Evolutionary conservation across 2,888 invertebrate genomes (phyloP), one percentile per base, ranked within the genome.

Genomic region (Gymnoscelis rufifasciata): DNA sequence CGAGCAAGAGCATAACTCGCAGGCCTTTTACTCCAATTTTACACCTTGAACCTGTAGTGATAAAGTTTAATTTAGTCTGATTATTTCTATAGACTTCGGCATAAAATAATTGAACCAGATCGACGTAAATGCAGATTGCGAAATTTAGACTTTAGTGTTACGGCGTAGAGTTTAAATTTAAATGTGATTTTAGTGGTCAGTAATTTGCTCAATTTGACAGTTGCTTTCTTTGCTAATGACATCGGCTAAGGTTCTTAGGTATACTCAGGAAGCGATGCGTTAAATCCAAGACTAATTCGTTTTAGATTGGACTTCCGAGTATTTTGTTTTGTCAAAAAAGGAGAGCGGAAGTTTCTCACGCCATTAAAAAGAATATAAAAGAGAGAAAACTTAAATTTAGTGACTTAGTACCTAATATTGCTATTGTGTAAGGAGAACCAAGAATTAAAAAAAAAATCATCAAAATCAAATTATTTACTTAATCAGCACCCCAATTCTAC

Each of bases 221-320:
- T 65, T 68, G 70, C 77, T 77, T 76, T 77, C 74, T 72, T 75
- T 68, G 49, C 63, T 76, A 77, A 78, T 74, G 69, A 68, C 61
- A 69, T 74, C 62, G 59, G 66, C 46, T 63, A 63, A 60, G 67
- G 69, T 69, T 68, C 64, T 66, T 43, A 19, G 44, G 63, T 66
- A 63, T 27, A 15, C 15, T 33, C n/a, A 51, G 41, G 51, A 48
- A 51, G 43, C 43, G 43, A 66, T 65, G 60, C 64, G 65, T 67
- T 64, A 70, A 54, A 47, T 65, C 60, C 62, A 56, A 62, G 50
- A 55, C 69, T 74, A 74, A 78, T 75, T 58, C 64, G 57, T 61
- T 73, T 78, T 75, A 73, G 68, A 74, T 78, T 69, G 63, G 61
- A 64, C 66, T 52, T 38, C 54, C 57, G 48, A 50, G 38, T 52